Percentiles rank a stretch among this genome's conserved stretches.
Evolutionary conservation across 1,140 invertebrate species (phyloP).

Genomic region (Elymnias hypermnestra): DNA sequence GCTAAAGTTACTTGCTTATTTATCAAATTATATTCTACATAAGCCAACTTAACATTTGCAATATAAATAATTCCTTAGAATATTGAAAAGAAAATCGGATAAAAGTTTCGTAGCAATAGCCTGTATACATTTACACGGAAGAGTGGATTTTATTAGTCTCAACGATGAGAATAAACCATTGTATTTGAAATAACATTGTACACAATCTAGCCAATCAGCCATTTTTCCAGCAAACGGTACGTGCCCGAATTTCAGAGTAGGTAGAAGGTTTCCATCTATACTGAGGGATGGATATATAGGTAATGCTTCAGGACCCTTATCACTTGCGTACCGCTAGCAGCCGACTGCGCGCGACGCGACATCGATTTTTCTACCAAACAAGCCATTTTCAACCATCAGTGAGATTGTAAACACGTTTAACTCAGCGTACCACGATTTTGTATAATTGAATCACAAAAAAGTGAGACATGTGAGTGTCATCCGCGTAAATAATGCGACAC

Average conservation of each 20-base stretch:
- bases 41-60: no score
- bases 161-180: background rate
- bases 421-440: constrained; percentile 20
- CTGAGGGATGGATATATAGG: constrained; percentile 20
- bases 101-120: no score
- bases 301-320: constrained; percentile 39
- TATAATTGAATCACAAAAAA: constrained; percentile 23
- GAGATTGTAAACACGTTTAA: constrained; percentile 62
- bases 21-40: no score
- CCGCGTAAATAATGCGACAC: constrained; percentile 50
- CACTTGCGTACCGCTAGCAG: constrained; percentile 46
- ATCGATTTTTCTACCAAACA: constrained; percentile 71
- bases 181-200: constrained; percentile 22
- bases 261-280: constrained; percentile 7
- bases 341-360: constrained; percentile 60
- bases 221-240: constrained; percentile 28
- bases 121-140: no score
- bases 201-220: constrained; percentile 30
- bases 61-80: no score
- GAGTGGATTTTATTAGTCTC: constrained; percentile 4
- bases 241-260: constrained; percentile 35
- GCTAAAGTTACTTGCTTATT: no score
- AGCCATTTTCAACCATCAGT: constrained; percentile 60
- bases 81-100: no score
- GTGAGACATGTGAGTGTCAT: constrained; percentile 44